Evolutionary conservation across 2,888 invertebrate genomes (phyloP).

Genomic region (Meandrusa payeni): DNA sequence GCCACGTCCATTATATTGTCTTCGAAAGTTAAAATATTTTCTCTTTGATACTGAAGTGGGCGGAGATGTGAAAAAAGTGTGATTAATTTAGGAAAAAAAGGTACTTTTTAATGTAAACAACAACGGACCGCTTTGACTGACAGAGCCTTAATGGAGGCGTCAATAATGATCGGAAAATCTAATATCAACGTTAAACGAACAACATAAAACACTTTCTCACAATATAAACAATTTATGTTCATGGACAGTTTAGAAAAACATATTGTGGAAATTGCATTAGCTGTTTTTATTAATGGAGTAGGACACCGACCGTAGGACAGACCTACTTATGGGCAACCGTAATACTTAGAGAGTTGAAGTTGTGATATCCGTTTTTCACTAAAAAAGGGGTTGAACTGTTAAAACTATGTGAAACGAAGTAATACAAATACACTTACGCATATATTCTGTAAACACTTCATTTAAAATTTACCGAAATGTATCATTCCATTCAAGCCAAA

Average conservation of each 20-base stretch:
- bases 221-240: conserved; percentile 48
- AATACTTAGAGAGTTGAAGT: too few species aligned
- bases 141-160: conserved; percentile 48
- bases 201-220: conserved; percentile 26
- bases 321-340: too few species aligned
- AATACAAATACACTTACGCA: too few species aligned
- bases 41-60: conserved; percentile 10
- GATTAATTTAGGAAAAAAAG: conserved; percentile 26
- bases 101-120: conserved; percentile 31
- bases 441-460: too few species aligned
- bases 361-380: too few species aligned
- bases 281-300: too few species aligned
- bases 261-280: conserved; percentile 32
- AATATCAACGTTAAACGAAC: conserved; percentile 37
- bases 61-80: conserved; percentile 24
- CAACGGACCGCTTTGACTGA: conserved; percentile 40
- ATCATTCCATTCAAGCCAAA: too few species aligned
- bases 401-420: too few species aligned
- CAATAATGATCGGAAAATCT: conserved; percentile 42
- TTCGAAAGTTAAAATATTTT: conserved; percentile 14
- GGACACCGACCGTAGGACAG: too few species aligned
- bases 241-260: conserved; percentile 35
- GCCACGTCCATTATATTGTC: too few species aligned
- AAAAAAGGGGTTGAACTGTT: too few species aligned
- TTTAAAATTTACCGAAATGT: too few species aligned